Percentiles rank a stretch among this genome's conserved stretches.
phyloP scores from a whole-genome alignment of 2,113 vertebrate species.

The Passer montanus region DNA sequence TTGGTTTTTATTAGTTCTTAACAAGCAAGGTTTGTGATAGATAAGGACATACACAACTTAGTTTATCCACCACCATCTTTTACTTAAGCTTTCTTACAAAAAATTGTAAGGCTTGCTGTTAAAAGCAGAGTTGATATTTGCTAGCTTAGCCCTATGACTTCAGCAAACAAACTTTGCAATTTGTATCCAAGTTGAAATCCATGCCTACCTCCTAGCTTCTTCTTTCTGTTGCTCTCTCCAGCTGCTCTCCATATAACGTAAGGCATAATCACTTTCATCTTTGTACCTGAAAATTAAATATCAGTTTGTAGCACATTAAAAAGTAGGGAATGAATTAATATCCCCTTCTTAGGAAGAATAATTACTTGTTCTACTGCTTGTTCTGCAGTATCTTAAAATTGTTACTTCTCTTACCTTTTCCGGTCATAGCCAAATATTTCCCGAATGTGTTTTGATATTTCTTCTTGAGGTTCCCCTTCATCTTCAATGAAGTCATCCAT shows the following conservation, averaged over 20 bases:
- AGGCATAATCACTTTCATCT: conserved; percentile 97
- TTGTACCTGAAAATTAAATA: conserved; percentile 82
- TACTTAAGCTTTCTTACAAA: not conserved
- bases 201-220: conserved; percentile 90
- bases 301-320: not conserved
- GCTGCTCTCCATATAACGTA: conserved; percentile 97
- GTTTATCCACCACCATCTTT: not conserved
- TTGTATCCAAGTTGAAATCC: not conserved
- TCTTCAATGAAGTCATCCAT: conserved; percentile 99
- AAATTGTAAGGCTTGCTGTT: not conserved
- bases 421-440: conserved; percentile 98
- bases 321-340: not conserved
- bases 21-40: not conserved
- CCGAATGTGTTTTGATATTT: conserved; percentile 94
- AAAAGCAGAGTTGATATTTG: not conserved
- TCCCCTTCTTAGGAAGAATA: not conserved
- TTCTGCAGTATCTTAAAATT: not conserved
- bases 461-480: conserved; percentile 86
- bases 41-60: not conserved
- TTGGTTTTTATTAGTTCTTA: not conserved
- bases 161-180: not conserved
- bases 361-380: not conserved
- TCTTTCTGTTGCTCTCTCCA: conserved; percentile 97
- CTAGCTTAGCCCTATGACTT: not conserved
- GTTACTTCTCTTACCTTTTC: conserved; percentile 75